These are phyloP conservation scores for Pyralis farinalis DNA, from an alignment of 2,888 invertebrate species.

Conservation along the genomic window DNA sequence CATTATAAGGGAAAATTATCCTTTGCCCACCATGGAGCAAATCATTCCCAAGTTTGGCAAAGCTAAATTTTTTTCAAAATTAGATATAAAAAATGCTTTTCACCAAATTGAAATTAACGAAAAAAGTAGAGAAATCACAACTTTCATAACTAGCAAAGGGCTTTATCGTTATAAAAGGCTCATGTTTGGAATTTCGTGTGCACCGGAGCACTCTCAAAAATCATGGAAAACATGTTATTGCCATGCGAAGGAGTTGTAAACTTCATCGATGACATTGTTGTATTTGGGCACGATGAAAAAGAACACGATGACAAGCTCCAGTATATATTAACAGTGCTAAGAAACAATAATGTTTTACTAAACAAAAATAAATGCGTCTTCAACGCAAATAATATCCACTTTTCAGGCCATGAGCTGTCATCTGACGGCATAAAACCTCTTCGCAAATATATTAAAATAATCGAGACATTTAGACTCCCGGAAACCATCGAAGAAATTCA, in stretches of 20 bases:
- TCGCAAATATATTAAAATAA: constrained; percentile 19
- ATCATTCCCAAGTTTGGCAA: background rate
- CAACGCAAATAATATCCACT: constrained; percentile 7
- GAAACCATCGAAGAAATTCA: constrained; percentile 22
- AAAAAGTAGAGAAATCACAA: constrained; percentile 22
- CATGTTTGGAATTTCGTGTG: constrained; percentile 49
- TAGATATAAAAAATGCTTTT: background rate
- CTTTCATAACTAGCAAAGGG: constrained; percentile 22
- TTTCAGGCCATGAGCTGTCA: constrained; percentile 20
- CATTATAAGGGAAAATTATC: constrained; percentile 27
- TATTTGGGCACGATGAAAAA: constrained; percentile 15
- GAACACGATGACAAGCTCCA: constrained; percentile 12
- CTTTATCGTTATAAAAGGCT: constrained; percentile 41
- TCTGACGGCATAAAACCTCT: constrained; percentile 19
- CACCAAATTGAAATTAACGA: background rate
- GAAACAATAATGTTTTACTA: constrained; percentile 20
- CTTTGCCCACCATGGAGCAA: too few species aligned
- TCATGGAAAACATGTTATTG: constrained; percentile 28
- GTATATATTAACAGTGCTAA: constrained; percentile 15
- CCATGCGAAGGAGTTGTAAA: constrained; percentile 22
- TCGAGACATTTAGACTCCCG: constrained; percentile 18
- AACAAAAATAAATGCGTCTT: constrained; percentile 20
- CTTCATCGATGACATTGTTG: constrained; percentile 29
- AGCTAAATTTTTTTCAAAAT: background rate
- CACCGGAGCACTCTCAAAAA: constrained; percentile 40